Base-by-base conservation (phyloP, 2,888 invertebrate genomes). In the Agonopterix heracliana region DNA sequence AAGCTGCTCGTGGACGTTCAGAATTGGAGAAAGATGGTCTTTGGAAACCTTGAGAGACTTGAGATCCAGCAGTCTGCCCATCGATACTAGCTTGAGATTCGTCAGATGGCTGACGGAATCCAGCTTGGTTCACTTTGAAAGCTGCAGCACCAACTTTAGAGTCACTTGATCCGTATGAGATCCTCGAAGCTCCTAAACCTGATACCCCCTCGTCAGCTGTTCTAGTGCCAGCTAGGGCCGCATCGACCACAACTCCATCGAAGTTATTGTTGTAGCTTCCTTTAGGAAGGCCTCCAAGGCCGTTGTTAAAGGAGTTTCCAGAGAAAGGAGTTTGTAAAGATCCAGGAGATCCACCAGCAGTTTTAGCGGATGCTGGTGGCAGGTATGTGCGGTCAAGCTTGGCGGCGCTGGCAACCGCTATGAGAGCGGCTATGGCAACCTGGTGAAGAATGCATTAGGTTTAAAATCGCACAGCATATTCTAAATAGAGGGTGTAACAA, bases 101-200 rank as follows among this genome's bases (percentile, higher is more conserved):
- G 11, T 48, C 50, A 26, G 46, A 47, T 41, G 45, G 26, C 10
- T 49, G 54, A 44, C 60, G 63, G 52, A 68, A 67, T 8, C 65
- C 71, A 48, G 63, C 59, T 7, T 55, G 42, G 3, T 64, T 52
- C 9, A 60, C 64, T 57, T 59, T 71, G 49, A 88, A 88, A 0
- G 86, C 88, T 3, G 85, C 87, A 10, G 76, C 78, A 14, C 88
- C 88, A 9, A 88, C 88, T 71, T 79, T 88, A 1, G 87, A 87
- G 49, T 78, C 61, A 1, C 63, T 66, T 4, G 86, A 87, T n/a
- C 88, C 87, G 44, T 88, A 88, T 0, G 77, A 59, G 2, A 60
- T 55, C 55, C 86, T 75, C 1, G 81, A 66, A 3, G 60, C 78
- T 45, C 88, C 87, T 5, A 88, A 67, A 9, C 81, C 85, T 2